Percentiles rank a stretch among this genome's conserved stretches.
These are phyloP conservation scores for Stichodactyla helianthus DNA, from an alignment of 64 coral and sea anemone genomes.

Conservation along the genomic window DNA sequence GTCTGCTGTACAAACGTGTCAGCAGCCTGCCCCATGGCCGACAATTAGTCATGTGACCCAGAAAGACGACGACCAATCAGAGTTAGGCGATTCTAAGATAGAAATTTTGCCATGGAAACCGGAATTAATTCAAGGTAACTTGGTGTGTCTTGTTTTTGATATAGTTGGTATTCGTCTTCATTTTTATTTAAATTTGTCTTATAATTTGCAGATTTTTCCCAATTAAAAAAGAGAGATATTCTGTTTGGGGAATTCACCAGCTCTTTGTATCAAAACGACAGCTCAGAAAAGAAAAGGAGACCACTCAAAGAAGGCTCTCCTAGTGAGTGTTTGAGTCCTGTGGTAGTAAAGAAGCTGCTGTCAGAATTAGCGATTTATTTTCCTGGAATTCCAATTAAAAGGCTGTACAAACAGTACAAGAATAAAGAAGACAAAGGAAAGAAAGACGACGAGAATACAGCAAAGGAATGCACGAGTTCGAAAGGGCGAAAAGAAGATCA, in stretches of 20 bases:
- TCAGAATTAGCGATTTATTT: conserved; percentile 48
- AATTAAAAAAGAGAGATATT: neutral
- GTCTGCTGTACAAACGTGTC: neutral
- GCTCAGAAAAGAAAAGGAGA: neutral
- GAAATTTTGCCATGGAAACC: neutral
- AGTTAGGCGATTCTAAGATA: conserved; percentile 1
- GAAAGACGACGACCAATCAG: conserved; percentile 5
- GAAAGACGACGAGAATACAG: neutral
- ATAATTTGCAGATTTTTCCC: neutral
- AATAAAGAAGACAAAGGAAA: conserved; percentile 28
- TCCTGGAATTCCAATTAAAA: conserved; percentile 65
- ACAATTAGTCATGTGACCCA: conserved; percentile 53
- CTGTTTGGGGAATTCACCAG: neutral
- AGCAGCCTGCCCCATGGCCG: conserved; percentile 48
- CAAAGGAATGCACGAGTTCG: neutral
- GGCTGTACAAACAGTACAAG: conserved; percentile 73
- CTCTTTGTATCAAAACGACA: neutral
- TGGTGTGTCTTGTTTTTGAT: neutral
- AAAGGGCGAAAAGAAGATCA: neutral
- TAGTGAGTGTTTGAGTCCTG: conserved; percentile 26
- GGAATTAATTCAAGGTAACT: neutral
- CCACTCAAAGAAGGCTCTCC: neutral
- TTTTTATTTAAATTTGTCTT: neutral
- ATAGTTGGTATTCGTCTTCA: neutral
- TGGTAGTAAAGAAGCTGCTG: conserved; percentile 46